Base-by-base conservation (phyloP, 2,797 vertebrate genomes). In the Ispidina lecontei region DNA sequence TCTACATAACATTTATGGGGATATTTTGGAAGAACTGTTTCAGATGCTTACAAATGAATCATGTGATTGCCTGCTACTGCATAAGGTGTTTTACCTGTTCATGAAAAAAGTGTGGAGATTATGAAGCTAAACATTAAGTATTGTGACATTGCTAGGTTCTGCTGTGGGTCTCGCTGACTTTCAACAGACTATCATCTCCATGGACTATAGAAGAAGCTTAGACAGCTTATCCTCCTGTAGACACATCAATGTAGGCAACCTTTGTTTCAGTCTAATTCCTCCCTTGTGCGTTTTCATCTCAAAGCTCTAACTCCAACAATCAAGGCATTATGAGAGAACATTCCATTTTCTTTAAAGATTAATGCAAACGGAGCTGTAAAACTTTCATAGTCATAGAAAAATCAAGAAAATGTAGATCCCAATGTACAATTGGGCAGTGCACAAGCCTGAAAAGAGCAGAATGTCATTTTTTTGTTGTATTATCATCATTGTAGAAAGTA, bases 31-130 rank as follows among this genome's bases (percentile, higher is more conserved):
- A 4, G 26, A 75, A 20, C 3, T 25, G 9, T 44, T 90, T 79
- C n/a, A 49, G 29, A 23, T 62, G 22, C 3, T 31, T 54, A 33
- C 3, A 78, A 44, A 65, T 7, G 2, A 64, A 33, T n/a, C 5
- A 0, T 0, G 0, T 21, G 20, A 37, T 80, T 3, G 6, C 12
- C 4, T 33, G 44, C 3, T 60, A 28, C 9, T 2, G 2, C 33
- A 15, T 19, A 14, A 41, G 14, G 4, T 23, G 14, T 9, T 52
- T 6, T 11, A 13, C 7, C 31, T 58, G 35, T 18, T 59, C 7
- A 25, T 51, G 25, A 28, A 63, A 79, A 21, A 25, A 60, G 7
- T 0, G 3, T 28, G 43, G 22, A 35, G 87, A 28, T 43, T 23
- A 39, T 23, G 26, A 81, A 87, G 41, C 10, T 11, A 41, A 69